Evolutionary conservation across 2,113 vertebrate species (phyloP).

Genomic region (Hippolais icterina): DNA sequence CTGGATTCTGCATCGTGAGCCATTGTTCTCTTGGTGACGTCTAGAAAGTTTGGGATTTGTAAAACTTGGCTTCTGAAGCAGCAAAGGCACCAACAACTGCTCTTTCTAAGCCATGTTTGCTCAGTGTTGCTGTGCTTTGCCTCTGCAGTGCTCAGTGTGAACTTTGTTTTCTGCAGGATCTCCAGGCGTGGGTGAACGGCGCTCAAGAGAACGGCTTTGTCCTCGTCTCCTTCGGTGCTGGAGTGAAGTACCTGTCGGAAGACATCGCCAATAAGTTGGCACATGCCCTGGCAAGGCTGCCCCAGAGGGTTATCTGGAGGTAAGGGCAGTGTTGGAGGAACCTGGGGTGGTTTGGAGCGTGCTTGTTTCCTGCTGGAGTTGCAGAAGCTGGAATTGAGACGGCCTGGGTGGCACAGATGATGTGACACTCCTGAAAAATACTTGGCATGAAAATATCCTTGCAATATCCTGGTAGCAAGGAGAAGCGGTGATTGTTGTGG

Average conservation of each 20-base stretch:
- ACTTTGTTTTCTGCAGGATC: conserved; percentile 76
- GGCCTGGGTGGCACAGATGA: not conserved
- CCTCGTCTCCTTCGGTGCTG: conserved; percentile 95
- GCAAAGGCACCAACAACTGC: accelerated
- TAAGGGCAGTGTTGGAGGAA: conserved; percentile 34
- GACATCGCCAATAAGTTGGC: conserved; percentile 92
- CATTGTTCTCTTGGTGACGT: accelerated
- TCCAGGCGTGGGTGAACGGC: conserved; percentile 87
- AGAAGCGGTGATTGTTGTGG: not conserved
- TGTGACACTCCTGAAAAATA: not conserved
- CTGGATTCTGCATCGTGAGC: not conserved
- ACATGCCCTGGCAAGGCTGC: conserved; percentile 86
- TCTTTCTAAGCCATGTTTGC: not conserved
- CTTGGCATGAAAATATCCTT: not conserved
- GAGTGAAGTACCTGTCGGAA: conserved; percentile 95
- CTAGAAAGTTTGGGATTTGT: not conserved
- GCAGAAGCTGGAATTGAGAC: not conserved
- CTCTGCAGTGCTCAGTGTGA: not conserved
- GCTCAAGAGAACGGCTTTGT: conserved; percentile 90
- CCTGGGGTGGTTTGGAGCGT: not conserved
- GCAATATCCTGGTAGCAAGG: not conserved
- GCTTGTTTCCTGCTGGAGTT: not conserved
- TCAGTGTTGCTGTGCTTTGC: not conserved
- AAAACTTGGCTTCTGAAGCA: not conserved
- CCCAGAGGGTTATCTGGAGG: conserved; percentile 96